phyloP scores from a whole-genome alignment of 2,797 vertebrate genomes.

The Corythornis leucogaster region DNA sequence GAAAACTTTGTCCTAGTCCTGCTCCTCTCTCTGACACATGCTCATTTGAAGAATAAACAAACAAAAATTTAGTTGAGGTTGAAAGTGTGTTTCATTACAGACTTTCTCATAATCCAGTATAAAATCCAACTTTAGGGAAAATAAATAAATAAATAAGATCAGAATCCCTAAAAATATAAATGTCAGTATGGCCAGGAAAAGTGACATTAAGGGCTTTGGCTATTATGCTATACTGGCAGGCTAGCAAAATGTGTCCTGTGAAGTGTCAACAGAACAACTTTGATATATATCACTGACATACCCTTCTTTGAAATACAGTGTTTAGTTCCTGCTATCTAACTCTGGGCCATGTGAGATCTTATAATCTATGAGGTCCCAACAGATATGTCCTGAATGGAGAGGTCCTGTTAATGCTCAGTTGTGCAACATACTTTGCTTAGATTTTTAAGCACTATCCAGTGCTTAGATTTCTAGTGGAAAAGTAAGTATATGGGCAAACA shows the following conservation, averaged over 20 bases:
- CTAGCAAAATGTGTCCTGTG: not conserved
- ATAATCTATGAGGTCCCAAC: not conserved
- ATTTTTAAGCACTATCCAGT: not conserved
- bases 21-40: not conserved
- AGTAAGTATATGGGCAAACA: not conserved
- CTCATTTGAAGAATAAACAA: not conserved
- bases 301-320: not conserved
- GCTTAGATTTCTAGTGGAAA: not conserved
- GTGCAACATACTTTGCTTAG: not conserved
- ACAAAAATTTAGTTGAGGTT: not conserved
- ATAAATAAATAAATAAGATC: not conserved
- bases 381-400: not conserved
- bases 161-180: not conserved
- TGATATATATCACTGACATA: not conserved
- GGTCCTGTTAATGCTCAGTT: not conserved
- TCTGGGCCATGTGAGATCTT: not conserved
- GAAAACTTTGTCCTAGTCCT: not conserved
- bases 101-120: not conserved
- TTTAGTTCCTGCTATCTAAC: not conserved
- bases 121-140: not conserved
- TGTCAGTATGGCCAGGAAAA: not conserved
- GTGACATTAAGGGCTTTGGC: not conserved
- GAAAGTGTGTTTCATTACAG: not conserved
- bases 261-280: not conserved
- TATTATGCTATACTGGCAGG: not conserved